Evolutionary conservation across 2,888 invertebrate genomes (phyloP).

Genomic region (Baccha elongata): DNA sequence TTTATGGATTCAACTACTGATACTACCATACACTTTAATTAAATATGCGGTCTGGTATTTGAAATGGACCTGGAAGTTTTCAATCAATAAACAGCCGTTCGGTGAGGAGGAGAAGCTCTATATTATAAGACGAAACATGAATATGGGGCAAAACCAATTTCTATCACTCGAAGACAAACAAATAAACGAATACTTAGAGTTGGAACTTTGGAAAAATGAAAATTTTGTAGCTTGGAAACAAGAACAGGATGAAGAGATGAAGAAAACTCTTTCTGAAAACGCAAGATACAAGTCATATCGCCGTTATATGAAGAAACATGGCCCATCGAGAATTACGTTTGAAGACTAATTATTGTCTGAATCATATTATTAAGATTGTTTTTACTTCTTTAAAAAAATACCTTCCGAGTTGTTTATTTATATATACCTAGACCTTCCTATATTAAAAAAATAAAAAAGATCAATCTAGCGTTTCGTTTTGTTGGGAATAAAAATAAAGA

Average conservation of each 20-base stretch:
- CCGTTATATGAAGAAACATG: constrained; percentile 94
- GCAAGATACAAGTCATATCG: constrained; percentile 94
- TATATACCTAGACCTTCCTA: too few species aligned
- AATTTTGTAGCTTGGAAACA: constrained; percentile 91
- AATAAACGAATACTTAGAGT: constrained; percentile 87
- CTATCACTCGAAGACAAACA: constrained; percentile 89
- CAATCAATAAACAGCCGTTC: constrained; percentile 88
- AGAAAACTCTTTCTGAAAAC: constrained; percentile 92
- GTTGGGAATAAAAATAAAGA: constrained; percentile 48
- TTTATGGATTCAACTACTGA: constrained; percentile 91
- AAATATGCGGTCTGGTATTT: constrained; percentile 89
- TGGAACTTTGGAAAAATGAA: constrained; percentile 92
- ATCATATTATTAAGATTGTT: too few species aligned
- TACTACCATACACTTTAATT: constrained; percentile 89
- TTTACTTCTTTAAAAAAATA: background rate
- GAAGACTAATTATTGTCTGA: constrained; percentile 90
- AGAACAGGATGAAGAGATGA: constrained; percentile 92
- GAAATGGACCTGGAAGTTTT: constrained; percentile 92
- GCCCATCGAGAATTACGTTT: constrained; percentile 95
- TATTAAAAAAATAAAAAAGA: constrained; percentile 19
- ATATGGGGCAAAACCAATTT: constrained; percentile 88
- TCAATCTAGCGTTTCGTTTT: constrained; percentile 12
- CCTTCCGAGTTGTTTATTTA: constrained; percentile 56
- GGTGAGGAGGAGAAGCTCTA: constrained; percentile 92
- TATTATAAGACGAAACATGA: constrained; percentile 91